These are phyloP conservation scores for Drosophila mulleri DNA, from an alignment of 2,888 invertebrate genomes.

Conservation along the genomic window DNA sequence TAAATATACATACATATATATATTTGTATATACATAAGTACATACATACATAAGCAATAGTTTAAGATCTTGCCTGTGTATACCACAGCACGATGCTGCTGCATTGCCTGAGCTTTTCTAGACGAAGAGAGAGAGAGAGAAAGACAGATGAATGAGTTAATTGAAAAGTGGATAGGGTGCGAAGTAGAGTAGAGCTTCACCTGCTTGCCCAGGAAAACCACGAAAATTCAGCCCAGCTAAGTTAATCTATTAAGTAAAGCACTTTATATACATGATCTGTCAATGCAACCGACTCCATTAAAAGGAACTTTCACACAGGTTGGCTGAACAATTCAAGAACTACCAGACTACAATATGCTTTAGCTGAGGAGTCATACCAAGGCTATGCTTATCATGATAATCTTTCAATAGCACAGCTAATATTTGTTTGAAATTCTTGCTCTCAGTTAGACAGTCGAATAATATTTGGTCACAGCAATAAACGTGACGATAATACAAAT, in stretches of 20 bases:
- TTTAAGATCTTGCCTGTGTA: neutral
- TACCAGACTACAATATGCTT: conserved; percentile 85
- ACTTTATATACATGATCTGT: conserved; percentile 83
- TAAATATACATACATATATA: neutral
- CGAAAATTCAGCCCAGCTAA: conserved; percentile 84
- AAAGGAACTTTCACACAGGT: too few species aligned
- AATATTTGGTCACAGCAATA: conserved; percentile 69
- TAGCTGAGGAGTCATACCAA: conserved; percentile 82
- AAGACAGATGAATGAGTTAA: neutral
- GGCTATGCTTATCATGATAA: conserved; percentile 70
- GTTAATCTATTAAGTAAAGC: neutral
- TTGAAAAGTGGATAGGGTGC: neutral
- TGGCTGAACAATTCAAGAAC: conserved; percentile 33
- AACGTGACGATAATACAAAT: conserved; percentile 85
- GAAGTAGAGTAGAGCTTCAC: neutral
- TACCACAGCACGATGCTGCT: conserved; percentile 74
- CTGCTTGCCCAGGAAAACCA: conserved; percentile 73
- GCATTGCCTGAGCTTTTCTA: conserved; percentile 79
- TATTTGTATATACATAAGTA: neutral
- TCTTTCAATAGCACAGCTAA: conserved; percentile 80
- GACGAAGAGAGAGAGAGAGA: conserved; percentile 28
- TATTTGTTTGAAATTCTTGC: conserved; percentile 81
- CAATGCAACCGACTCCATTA: too few species aligned
- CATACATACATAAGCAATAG: neutral
- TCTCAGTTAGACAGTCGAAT: conserved; percentile 84